A percentile compares a stretch with the other conserved stretches of the same genome.
These are phyloP conservation scores for Rousettus madagascariensis DNA, from an alignment of 2,797 vertebrate genomes.

Conservation along the genomic window DNA sequence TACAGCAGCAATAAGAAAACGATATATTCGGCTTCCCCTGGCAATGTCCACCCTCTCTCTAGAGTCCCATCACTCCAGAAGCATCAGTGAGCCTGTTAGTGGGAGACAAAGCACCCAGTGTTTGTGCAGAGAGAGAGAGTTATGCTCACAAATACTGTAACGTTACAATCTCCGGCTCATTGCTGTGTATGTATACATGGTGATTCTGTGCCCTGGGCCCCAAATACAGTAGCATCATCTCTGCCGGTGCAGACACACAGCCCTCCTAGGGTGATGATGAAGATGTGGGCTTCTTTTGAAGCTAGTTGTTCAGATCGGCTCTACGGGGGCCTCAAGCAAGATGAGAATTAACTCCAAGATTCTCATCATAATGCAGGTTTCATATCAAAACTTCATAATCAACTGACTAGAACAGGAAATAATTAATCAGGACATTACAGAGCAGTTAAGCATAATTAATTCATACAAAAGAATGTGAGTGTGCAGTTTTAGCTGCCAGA, in stretches of 20 bases:
- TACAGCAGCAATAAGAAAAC: neutral
- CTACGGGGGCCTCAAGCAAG: neutral
- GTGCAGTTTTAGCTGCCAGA: slow-evolving; percentile 66
- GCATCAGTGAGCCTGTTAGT: neutral
- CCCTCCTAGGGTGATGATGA: neutral
- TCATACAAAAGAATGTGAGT: slow-evolving; percentile 76
- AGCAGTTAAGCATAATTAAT: slow-evolving; percentile 80
- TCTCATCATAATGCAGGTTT: slow-evolving; percentile 74
- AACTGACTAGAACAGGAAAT: slow-evolving; percentile 79
- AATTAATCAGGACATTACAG: slow-evolving; percentile 81
- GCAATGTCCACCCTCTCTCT: neutral
- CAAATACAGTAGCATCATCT: neutral
- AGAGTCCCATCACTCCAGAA: neutral
- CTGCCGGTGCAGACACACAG: neutral
- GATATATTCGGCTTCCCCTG: neutral
- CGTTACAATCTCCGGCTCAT: neutral
- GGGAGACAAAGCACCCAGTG: neutral
- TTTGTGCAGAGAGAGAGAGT: neutral
- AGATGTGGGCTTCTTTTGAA: slow-evolving; percentile 9
- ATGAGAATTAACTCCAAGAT: slow-evolving; percentile 57
- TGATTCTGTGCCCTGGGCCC: neutral
- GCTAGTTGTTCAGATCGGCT: slow-evolving; percentile 47
- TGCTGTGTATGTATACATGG: neutral
- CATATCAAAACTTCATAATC: slow-evolving; percentile 73
- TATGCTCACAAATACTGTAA: neutral